A percentile compares a stretch with the other conserved stretches of the same genome.
phyloP scores from a whole-genome alignment of 2,888 invertebrate genomes.

The Mesorhabditis sp. region DNA sequence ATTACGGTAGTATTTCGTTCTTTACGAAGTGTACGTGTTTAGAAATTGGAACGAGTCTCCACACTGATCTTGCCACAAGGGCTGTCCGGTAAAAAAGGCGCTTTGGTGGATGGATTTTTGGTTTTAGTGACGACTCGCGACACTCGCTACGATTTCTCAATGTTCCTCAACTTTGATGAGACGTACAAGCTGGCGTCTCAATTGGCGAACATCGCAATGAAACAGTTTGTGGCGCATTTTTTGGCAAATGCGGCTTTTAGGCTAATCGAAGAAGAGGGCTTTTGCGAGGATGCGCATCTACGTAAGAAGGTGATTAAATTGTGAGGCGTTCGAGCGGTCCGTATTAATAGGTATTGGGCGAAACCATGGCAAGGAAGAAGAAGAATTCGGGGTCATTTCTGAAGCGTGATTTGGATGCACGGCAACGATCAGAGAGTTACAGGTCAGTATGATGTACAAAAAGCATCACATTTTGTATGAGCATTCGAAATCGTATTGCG shows the following conservation, averaged over 20 bases:
- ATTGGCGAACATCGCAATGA: slow-evolving; percentile 92
- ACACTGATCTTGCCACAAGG: slow-evolving; percentile 50
- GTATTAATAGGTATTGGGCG: not conserved
- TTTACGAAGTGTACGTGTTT: slow-evolving; percentile 12
- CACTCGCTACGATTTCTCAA: slow-evolving; percentile 75
- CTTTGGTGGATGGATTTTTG: slow-evolving; percentile 15
- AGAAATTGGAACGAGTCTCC: slow-evolving; percentile 52
- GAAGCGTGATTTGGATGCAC: slow-evolving; percentile 88
- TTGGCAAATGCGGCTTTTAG: slow-evolving; percentile 63
- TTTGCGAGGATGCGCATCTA: slow-evolving; percentile 81
- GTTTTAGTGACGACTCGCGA: slow-evolving; percentile 48
- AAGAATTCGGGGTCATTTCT: slow-evolving; percentile 72
- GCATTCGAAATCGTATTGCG: not conserved
- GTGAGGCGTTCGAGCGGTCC: not conserved
- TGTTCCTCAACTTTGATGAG: slow-evolving; percentile 83
- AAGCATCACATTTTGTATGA: slow-evolving; percentile 1
- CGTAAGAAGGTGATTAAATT: slow-evolving; percentile 69
- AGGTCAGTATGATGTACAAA: slow-evolving; percentile 55
- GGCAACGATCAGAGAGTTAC: slow-evolving; percentile 87
- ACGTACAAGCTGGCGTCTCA: slow-evolving; percentile 89
- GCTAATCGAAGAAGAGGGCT: slow-evolving; percentile 85
- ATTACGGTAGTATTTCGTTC: slow-evolving; percentile 65
- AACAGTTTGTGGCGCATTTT: slow-evolving; percentile 62
- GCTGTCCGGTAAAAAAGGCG: slow-evolving; percentile 1
- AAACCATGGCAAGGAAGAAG: slow-evolving; percentile 34